Percentiles rank a stretch among this genome's conserved stretches.
Evolutionary conservation across 1,140 invertebrate genomes (phyloP).

Genomic region (Drosophila gunungcola): DNA sequence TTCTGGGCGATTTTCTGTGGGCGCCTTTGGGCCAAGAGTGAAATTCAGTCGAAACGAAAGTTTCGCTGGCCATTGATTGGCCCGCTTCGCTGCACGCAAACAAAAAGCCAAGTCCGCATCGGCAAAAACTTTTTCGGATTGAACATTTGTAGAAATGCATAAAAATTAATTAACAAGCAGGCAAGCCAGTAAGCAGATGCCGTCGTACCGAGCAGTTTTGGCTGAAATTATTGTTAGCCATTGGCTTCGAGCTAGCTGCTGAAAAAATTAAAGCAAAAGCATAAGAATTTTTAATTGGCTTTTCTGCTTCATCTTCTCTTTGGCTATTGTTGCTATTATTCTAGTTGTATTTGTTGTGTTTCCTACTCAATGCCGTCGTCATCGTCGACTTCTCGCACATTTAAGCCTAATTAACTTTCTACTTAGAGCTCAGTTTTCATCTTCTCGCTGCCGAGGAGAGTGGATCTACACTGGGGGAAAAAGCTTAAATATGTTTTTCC

Average conservation of each 20-base stretch:
- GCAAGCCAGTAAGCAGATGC: slow-evolving; percentile 17
- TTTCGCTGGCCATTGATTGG: slow-evolving; percentile 68
- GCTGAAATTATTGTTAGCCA: slow-evolving; percentile 43
- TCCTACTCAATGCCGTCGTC: slow-evolving; percentile 50
- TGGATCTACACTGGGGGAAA: slow-evolving; percentile 25
- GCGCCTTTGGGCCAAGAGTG: slow-evolving; percentile 45
- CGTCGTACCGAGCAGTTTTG: slow-evolving; percentile 18
- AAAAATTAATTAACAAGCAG: slow-evolving; percentile 79
- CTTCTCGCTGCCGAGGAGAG: slow-evolving; percentile 27
- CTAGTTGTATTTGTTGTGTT: slow-evolving; percentile 44
- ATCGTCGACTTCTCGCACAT: slow-evolving; percentile 65
- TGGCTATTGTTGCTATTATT: slow-evolving; percentile 42
- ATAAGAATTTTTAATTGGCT: slow-evolving; percentile 81
- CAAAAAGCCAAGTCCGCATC: slow-evolving; percentile 38
- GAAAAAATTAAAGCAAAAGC: slow-evolving; percentile 58
- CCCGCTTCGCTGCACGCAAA: slow-evolving; percentile 65
- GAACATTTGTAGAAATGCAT: slow-evolving; percentile 78
- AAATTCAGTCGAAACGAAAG: slow-evolving; percentile 68
- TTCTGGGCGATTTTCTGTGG: slow-evolving; percentile 10
- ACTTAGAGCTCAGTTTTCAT: slow-evolving; percentile 69
- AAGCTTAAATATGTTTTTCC: no score
- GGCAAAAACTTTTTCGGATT: slow-evolving; percentile 63
- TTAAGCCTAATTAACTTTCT: slow-evolving; percentile 84
- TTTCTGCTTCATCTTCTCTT: slow-evolving; percentile 52
- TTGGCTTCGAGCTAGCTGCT: slow-evolving; percentile 9